Base-by-base conservation (phyloP, 2,797 vertebrate species). In the Dryobates pubescens region DNA sequence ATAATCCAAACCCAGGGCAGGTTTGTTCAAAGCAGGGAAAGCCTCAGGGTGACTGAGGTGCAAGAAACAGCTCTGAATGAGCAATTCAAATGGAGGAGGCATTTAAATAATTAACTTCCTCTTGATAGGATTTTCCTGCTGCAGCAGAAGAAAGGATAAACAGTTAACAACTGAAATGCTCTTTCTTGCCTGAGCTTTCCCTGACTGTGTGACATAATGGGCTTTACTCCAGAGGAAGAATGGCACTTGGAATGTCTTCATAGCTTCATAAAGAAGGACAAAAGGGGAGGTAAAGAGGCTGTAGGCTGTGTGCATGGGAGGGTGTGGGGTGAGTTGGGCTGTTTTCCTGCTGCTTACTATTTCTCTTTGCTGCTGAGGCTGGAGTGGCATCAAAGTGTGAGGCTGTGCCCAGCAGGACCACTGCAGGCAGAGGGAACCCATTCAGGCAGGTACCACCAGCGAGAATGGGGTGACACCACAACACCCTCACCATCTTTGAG, bases 51-150 rank as follows among this genome's bases (percentile, higher is more conserved):
- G 88, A 74, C 58, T 72, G 81, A 90, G 72, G 73, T 91, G 62
- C 85, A 77, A 77, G 88, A 82, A 86, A 71, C 64, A 77, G 62
- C 78, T 90, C 83, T 80, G 89, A 90, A 88, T 53, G 69, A 92
- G 59, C 59, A 90, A 89, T 89, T 90, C 56, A 89, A 43, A 72
- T 41, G 81, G 53, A 92, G 61, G 32, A 80, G 34, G 43, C 65
- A 90, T 94, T 95, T 94, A 95, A 95, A 94, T 94, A 89, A 94
- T 94, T 86, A 91, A 83, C 72, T 74, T 80, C 17, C 36, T 85
- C 94, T 84, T 65, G 75, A 77, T 69, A 92, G 78, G 65, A 72
- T 95, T 94, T 88, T 90, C 71, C 51, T 93, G 62, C 86, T 77
- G 56, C 72, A 62, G 72, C 80, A 29, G 56, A 62, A 83, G 86